Evolutionary conservation across 2,888 invertebrate species (phyloP), one percentile per base, ranked within the genome.

Genomic region (Drosophila pseudotakahashii): DNA sequence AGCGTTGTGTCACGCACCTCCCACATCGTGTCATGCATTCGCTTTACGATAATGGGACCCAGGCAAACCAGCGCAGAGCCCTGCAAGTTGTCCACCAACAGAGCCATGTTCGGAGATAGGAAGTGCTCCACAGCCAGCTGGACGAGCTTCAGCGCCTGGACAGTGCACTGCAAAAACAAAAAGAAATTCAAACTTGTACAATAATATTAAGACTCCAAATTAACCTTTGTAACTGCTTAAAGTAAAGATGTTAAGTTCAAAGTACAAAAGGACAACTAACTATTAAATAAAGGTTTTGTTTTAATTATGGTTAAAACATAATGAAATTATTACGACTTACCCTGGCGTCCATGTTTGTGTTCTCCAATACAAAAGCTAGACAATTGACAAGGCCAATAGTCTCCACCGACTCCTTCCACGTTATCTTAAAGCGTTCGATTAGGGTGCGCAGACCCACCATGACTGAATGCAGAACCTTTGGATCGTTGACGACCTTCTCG

Each of bases 381-480:
- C 93, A 91, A 45, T 93, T 92, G 41, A 94, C 91, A 11, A 97
- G 92, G 75, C 95, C 95, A 67, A 95, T 93, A 0, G 96, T 94
- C 92, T 97, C 96, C 3, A 96, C 93, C 63, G 95, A 96, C 79
- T 96, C 96, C 63, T 95, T 94, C 96, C 96, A 96, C 36, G 95
- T 95, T 13, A 96, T 94, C 70, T 95, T 94, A 77, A 95, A 95
- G 50, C 94, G 94, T 66, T 94, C 94, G 5, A 96, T 94, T 45
- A 96, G 92, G 0, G 93, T 93, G 23, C 94, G 93, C 11, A 96
- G 92, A 0, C 94, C 94, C 62, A 96, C 94, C 63, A 96, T 91
- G 1, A 96, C 93, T n/a, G 95, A 93, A 10, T 94, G 94, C 87
- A 96, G 92, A 30, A 95, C 94, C 44, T 91, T 91, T 0, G 93